A percentile compares a stretch with the other conserved stretches of the same genome.
Evolutionary conservation across 2,113 vertebrate species (phyloP).

Genomic region (Castor canadensis): DNA sequence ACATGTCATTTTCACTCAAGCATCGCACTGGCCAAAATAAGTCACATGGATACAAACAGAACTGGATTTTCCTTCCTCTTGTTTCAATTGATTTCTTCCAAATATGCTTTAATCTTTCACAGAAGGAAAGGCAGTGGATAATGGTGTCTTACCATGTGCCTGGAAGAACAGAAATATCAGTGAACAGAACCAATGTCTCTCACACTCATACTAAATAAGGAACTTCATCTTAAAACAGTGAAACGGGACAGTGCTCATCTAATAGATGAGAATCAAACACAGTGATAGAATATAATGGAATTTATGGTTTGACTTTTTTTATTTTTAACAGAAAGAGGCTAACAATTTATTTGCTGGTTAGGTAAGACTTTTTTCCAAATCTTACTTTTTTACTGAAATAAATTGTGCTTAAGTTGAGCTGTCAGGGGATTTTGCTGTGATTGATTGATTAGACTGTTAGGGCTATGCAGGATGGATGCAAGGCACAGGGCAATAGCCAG

Average conservation of each 20-base stretch:
- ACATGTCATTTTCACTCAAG: background rate
- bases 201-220: background rate
- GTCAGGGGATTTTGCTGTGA: slow-evolving; percentile 26
- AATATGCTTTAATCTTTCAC: background rate
- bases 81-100: background rate
- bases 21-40: background rate
- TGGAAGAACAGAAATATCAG: background rate
- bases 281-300: background rate
- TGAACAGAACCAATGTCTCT: too few species aligned
- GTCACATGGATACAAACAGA: background rate
- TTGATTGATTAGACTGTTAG: slow-evolving; percentile 32
- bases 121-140: background rate
- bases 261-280: background rate
- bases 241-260: background rate
- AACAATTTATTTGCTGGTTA: slow-evolving; percentile 22
- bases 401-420: slow-evolving; percentile 43
- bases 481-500: background rate
- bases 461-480: background rate
- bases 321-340: background rate
- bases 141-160: background rate
- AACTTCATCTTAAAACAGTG: background rate
- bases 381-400: slow-evolving; percentile 40
- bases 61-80: background rate
- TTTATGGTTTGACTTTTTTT: slow-evolving; percentile 35
- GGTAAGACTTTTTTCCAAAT: slow-evolving; percentile 32